Conservation (phyloP, 2,113 vertebrate genomes). For the Pedionomus torquatus region DNA sequence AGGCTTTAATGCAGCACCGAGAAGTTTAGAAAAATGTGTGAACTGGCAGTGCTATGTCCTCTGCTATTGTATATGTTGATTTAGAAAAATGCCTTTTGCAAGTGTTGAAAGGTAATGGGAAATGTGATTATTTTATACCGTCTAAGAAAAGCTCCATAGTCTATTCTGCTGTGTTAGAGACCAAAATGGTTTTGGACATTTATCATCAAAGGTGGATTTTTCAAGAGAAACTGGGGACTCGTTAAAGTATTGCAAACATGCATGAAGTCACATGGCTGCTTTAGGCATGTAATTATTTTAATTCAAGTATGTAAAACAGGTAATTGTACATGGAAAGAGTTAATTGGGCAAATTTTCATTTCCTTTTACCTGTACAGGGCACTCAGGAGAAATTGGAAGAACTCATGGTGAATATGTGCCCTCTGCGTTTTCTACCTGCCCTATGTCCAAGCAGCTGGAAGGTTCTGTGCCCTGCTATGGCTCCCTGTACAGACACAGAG, state of each 20-base stretch:
- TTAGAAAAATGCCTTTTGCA: neutral
- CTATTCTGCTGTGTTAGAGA: neutral
- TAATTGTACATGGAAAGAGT: slow-evolving; percentile 46
- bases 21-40: neutral
- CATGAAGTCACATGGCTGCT: neutral
- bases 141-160: neutral
- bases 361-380: neutral
- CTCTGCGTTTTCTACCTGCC: neutral
- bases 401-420: neutral
- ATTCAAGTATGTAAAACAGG: neutral
- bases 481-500: neutral
- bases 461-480: neutral
- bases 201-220: neutral
- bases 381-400: neutral
- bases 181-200: neutral
- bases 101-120: neutral
- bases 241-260: neutral
- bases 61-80: neutral
- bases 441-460: neutral
- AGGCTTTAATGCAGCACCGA: neutral
- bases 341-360: slow-evolving; percentile 44
- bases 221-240: neutral
- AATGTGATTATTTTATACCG: neutral
- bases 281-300: slow-evolving; percentile 29
- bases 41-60: neutral